Evolutionary conservation across 1,140 invertebrate genomes (phyloP).

Genomic region (Brachionus sp.): DNA sequence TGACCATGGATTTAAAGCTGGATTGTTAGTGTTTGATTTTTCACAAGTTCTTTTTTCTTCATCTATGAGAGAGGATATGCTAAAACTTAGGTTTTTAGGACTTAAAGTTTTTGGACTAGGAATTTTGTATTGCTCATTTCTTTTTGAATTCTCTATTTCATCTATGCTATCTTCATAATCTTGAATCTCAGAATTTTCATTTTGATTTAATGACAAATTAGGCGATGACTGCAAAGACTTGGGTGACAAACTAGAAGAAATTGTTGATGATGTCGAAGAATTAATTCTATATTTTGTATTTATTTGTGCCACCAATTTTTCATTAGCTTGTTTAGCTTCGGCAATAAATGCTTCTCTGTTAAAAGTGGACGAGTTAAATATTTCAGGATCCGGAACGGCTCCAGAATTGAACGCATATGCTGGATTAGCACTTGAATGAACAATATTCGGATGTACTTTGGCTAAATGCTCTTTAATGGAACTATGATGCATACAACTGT

Average conservation of each 20-base stretch:
- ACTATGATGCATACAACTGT: conserved; percentile 45
- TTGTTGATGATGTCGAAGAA: neutral
- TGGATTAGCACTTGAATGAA: conserved; percentile 7
- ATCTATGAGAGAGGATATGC: neutral
- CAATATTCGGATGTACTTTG: neutral
- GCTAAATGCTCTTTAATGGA: conserved; percentile 45
- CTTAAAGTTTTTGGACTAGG: neutral
- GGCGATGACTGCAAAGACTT: conserved; percentile 22
- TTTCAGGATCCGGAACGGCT: conserved; percentile 43
- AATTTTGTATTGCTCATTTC: neutral
- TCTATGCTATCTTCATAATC: conserved; percentile 14
- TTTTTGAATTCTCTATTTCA: neutral
- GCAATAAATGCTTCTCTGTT: conserved; percentile 42
- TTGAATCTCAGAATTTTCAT: conserved; percentile 17
- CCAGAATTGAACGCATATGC: conserved; percentile 40
- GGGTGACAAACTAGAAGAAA: conserved; percentile 11
- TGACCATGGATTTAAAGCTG: neutral
- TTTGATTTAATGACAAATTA: conserved; percentile 30
- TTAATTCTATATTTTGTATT: conserved; percentile 41
- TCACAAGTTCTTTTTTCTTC: neutral
- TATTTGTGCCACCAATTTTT: conserved; percentile 33
- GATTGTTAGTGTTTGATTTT: neutral
- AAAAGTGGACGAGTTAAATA: conserved; percentile 39
- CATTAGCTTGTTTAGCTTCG: conserved; percentile 38
- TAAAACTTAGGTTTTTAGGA: conserved; percentile 6